phyloP scores from a whole-genome alignment of 2,888 invertebrate species.

The Meandrusa payeni region DNA sequence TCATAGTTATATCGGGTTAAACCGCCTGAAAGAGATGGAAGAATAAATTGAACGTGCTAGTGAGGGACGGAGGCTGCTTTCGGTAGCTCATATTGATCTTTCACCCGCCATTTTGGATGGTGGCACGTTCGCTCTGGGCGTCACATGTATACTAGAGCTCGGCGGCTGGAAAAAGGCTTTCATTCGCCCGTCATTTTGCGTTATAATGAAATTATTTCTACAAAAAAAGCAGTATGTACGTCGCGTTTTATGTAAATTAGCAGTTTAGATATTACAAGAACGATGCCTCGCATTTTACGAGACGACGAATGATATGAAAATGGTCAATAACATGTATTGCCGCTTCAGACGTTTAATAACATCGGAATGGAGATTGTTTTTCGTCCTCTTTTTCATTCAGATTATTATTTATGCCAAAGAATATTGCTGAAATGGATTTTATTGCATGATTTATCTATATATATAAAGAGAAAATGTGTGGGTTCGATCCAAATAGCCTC shows the following conservation, averaged over 20 bases:
- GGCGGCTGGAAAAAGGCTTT: constrained; percentile 55
- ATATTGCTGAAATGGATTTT: too few relatives aligned
- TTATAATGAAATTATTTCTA: constrained; percentile 70
- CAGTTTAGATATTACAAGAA: constrained; percentile 63
- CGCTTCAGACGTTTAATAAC: constrained; percentile 13
- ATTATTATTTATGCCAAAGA: too few relatives aligned
- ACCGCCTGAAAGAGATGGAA: constrained; percentile 52
- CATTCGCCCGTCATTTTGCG: constrained; percentile 69
- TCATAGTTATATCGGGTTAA: constrained; percentile 57
- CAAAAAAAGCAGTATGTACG: constrained; percentile 52
- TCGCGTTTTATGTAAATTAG: constrained; percentile 63
- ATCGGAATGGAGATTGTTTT: neutral
- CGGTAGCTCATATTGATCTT: constrained; percentile 80
- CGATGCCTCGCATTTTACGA: constrained; percentile 39
- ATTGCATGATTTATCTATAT: too few relatives aligned
- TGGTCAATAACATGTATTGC: constrained; percentile 31
- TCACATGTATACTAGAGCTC: constrained; percentile 63
- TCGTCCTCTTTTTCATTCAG: too few relatives aligned
- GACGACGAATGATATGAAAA: constrained; percentile 37
- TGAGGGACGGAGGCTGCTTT: constrained; percentile 60
- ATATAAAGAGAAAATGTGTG: too few relatives aligned
- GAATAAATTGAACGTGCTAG: constrained; percentile 35
- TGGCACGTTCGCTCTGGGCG: constrained; percentile 73
- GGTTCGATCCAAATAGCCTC: too few relatives aligned
- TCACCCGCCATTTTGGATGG: constrained; percentile 78